Conservation (phyloP, 2,113 vertebrate species). For the Heloderma charlesbogerti region DNA sequence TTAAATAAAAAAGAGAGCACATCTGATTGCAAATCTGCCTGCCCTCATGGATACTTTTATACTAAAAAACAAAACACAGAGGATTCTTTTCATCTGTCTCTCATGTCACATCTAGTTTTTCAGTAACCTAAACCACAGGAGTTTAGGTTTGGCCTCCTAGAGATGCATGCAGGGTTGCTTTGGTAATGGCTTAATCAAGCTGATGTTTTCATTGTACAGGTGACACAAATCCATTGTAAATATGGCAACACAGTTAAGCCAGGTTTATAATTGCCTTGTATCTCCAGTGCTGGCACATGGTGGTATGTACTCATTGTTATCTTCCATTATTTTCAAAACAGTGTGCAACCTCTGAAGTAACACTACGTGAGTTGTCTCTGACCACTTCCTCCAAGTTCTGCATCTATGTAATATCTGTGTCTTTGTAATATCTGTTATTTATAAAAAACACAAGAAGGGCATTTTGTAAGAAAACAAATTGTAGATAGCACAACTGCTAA, state of each 20-base stretch:
- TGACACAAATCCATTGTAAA: not conserved
- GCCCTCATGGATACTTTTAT: not conserved
- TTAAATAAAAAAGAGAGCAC: not conserved
- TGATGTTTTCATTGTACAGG: not conserved
- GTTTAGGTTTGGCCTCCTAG: not conserved
- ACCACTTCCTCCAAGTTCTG: not conserved
- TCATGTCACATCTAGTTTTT: not conserved
- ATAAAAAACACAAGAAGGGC: not conserved
- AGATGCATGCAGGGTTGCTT: not conserved
- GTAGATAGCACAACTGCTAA: not conserved
- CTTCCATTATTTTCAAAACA: not conserved
- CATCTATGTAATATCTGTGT: not conserved
- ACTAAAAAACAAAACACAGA: not conserved
- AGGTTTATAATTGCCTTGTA: slow-evolving; percentile 5
- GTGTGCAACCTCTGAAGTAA: not conserved
- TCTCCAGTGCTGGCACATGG: not conserved
- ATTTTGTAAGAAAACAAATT: not conserved
- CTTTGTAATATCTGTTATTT: not conserved
- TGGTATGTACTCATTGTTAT: not conserved
- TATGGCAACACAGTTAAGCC: not conserved
- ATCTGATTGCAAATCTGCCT: not conserved
- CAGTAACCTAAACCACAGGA: not conserved
- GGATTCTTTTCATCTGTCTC: not conserved
- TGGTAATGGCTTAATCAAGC: not conserved
- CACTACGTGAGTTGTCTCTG: not conserved